A percentile compares a stretch with the other conserved stretches of the same genome.
These are phyloP conservation scores for Buphagus erythrorhynchus DNA, from an alignment of 2,797 vertebrate genomes.

Conservation along the genomic window DNA sequence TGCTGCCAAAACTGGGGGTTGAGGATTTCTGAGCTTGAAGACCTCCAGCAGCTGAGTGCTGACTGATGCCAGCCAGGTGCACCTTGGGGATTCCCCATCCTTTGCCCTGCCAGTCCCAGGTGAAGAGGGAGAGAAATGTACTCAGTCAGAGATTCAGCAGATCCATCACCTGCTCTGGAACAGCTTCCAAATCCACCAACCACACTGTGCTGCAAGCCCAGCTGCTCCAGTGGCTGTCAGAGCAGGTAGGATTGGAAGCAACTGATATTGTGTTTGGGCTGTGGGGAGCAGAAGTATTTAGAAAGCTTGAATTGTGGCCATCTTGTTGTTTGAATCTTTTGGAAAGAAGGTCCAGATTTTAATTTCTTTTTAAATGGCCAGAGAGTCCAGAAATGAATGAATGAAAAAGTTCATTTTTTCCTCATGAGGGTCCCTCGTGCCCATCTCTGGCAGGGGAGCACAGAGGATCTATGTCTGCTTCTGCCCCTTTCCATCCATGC, in stretches of 20 bases:
- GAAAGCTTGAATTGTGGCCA: background rate
- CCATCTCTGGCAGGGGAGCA: background rate
- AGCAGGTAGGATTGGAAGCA: background rate
- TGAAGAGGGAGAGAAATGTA: background rate
- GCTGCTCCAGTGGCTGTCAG: background rate
- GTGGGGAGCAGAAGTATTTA: background rate
- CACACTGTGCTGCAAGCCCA: background rate
- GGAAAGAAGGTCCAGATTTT: background rate
- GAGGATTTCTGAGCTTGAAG: background rate
- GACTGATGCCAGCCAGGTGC: accelerated
- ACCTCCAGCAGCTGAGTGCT: background rate
- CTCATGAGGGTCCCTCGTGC: background rate
- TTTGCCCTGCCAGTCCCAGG: accelerated
- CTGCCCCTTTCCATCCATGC: background rate
- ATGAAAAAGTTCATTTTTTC: background rate
- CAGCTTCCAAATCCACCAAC: background rate
- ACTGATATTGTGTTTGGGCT: accelerated
- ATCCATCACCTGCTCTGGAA: background rate
- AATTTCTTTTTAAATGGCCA: background rate
- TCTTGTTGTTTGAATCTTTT: background rate
- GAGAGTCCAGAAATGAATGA: background rate
- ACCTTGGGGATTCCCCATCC: too few relatives aligned
- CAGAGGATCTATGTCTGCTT: background rate
- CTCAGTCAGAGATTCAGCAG: accelerated
- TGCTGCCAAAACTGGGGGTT: background rate